Evolutionary conservation across 2,888 invertebrate genomes (phyloP).

Genomic region (Agrochola circellaris): DNA sequence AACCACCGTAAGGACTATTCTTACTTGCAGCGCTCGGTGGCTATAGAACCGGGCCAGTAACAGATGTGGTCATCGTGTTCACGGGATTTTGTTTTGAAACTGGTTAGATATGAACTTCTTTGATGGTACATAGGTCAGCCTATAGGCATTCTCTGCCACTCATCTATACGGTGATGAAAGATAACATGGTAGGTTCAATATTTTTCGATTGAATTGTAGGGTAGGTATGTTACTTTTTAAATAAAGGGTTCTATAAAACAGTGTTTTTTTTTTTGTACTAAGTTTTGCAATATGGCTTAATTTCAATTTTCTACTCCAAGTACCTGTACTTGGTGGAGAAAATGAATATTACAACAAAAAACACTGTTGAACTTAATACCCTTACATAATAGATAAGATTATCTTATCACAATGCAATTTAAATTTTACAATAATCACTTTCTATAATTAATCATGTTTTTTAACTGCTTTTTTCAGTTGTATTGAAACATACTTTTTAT

Average conservation of each 20-base stretch:
- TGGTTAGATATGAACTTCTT: no score
- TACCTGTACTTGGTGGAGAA: no score
- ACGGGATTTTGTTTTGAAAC: no score
- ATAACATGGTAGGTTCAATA: not conserved
- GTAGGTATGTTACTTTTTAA: not conserved
- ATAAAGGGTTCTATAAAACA: not conserved
- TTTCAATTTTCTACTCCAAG: not conserved
- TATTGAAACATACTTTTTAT: not conserved
- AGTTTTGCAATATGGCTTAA: not conserved
- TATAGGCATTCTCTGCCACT: not conserved
- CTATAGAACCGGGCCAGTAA: no score
- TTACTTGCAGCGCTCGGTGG: no score
- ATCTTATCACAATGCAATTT: not conserved
- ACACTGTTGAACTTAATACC: conserved; percentile 2
- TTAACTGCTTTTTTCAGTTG: not conserved
- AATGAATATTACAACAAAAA: conserved; percentile 8
- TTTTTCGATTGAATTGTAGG: not conserved
- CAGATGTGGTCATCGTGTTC: no score
- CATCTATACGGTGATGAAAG: not conserved
- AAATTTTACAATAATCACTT: not conserved
- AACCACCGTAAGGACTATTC: no score
- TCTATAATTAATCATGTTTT: conserved; percentile 4
- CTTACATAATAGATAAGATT: conserved; percentile 20
- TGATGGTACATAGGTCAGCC: no score
- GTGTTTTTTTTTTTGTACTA: not conserved